A percentile compares a stretch with the other conserved stretches of the same genome.
Evolutionary conservation across 2,888 invertebrate genomes (phyloP).

Genomic region (Pandemis heparana): DNA sequence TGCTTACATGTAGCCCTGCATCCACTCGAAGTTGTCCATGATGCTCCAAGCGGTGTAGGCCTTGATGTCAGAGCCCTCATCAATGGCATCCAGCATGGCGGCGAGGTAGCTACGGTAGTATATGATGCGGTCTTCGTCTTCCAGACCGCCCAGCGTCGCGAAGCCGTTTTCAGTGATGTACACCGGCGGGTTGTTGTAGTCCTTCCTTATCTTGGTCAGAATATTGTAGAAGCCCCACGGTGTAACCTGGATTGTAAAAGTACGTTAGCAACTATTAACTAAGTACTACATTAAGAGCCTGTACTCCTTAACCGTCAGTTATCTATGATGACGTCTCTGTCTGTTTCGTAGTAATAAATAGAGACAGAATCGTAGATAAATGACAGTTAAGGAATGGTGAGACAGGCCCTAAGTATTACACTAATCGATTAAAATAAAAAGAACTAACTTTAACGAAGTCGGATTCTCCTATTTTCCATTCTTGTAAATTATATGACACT

Average conservation of each 20-base stretch:
- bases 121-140: conserved; percentile 71
- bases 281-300: neutral
- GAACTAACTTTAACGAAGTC: conserved; percentile 43
- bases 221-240: conserved; percentile 85
- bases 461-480: conserved; percentile 51
- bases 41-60: conserved; percentile 87
- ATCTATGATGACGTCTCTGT: too few relatives aligned
- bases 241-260: conserved; percentile 59
- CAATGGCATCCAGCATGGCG: conserved; percentile 72
- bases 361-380: too few relatives aligned
- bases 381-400: too few relatives aligned
- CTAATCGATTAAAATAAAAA: neutral
- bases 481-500: conserved; percentile 45
- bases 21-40: conserved; percentile 88
- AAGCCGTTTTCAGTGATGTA: conserved; percentile 86
- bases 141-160: conserved; percentile 54
- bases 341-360: too few relatives aligned
- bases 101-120: conserved; percentile 68
- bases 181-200: conserved; percentile 81
- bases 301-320: too few relatives aligned
- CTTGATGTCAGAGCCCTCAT: conserved; percentile 71
- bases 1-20: conserved; percentile 80
- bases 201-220: conserved; percentile 74
- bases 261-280: neutral
- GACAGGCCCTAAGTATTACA: neutral